Evolutionary conservation across 1,140 invertebrate species (phyloP), one percentile per base, ranked within the genome.

Genomic region (Vanessa atalanta): DNA sequence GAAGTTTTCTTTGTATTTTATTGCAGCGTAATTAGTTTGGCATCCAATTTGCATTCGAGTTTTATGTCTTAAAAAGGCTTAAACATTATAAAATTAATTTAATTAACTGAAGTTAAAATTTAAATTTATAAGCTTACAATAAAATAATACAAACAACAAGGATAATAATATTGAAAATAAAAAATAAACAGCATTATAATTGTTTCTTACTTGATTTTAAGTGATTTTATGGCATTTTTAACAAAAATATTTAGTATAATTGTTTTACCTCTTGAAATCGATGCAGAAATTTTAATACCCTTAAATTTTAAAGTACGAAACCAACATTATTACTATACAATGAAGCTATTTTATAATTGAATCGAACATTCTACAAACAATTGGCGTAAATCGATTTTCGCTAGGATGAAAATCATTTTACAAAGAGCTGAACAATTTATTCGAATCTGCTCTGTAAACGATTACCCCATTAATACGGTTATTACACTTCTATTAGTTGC

Each of bases 401-500:
- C 20, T 60, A 60, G 14, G 55, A 26, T 11, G 55, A 60, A 60
- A 60, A 60, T 60, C 1, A 60, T 60, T 60, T 60, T 60, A 60
- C 53, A 9, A 57, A 60, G 55, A 60, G 55, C 15, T 7, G 55
- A 61, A 69, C 64, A 47, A 75, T 75, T 75, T 75, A 75, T 75
- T 67, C 55, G 60, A 68, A 63, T 68, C 65, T 5, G 61, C 64
- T 57, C 73, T 65, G 47, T 67, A 65, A 75, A 75, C 73, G 69
- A 75, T 75, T 60, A 68, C 68, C 65, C 69, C 69, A 75, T 75
- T 75, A 75, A 75, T 75, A 68, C 73, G 73, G 69, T 65, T 71
- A 71, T 72, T 74, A 70, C 72, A 72, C 66, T 78, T 78, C 69
- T 65, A 75, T 75, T 71, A 78, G 77, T 75, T 70, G 65, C 73